These are phyloP conservation scores for Chymomyza procnemis DNA, from an alignment of 2,888 invertebrate genomes.

Conservation along the genomic window DNA sequence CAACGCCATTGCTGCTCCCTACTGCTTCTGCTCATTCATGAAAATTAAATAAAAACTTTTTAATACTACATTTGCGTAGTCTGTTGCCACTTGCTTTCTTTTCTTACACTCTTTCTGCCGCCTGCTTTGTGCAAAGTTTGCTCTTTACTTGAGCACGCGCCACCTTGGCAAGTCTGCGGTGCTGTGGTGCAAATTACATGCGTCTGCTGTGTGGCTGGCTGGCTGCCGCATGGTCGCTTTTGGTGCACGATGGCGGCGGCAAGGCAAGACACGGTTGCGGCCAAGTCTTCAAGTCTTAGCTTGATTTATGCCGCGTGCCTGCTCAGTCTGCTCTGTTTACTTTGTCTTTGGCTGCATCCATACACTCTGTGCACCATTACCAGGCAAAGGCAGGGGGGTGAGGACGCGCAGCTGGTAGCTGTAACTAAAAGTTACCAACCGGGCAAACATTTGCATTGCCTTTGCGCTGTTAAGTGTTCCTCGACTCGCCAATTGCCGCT, in stretches of 20 bases:
- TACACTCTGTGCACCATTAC: not conserved
- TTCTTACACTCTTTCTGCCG: constrained; percentile 29
- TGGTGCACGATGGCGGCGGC: too few species aligned
- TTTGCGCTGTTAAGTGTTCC: constrained; percentile 52
- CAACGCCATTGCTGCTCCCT: too few species aligned
- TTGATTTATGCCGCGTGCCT: constrained; percentile 60
- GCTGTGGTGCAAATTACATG: constrained; percentile 13
- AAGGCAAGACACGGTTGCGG: not conserved
- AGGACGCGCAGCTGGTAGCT: constrained; percentile 18
- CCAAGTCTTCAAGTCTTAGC: constrained; percentile 26
- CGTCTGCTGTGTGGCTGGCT: not conserved
- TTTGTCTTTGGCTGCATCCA: constrained; percentile 19
- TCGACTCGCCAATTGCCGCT: constrained; percentile 22
- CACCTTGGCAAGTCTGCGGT: constrained; percentile 18
- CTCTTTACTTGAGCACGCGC: constrained; percentile 47
- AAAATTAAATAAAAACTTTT: constrained; percentile 69
- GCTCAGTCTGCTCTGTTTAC: constrained; percentile 45
- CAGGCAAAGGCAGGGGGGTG: not conserved
- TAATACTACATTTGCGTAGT: constrained; percentile 63
- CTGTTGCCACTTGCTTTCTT: constrained; percentile 6
- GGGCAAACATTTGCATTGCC: constrained; percentile 64
- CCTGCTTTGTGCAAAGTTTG: constrained; percentile 32
- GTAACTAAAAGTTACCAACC: constrained; percentile 59
- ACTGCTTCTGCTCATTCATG: constrained; percentile 40
- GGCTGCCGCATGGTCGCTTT: not conserved